Evolutionary conservation across 2,113 vertebrate genomes (phyloP).

Genomic region (Pithys albifrons): DNA sequence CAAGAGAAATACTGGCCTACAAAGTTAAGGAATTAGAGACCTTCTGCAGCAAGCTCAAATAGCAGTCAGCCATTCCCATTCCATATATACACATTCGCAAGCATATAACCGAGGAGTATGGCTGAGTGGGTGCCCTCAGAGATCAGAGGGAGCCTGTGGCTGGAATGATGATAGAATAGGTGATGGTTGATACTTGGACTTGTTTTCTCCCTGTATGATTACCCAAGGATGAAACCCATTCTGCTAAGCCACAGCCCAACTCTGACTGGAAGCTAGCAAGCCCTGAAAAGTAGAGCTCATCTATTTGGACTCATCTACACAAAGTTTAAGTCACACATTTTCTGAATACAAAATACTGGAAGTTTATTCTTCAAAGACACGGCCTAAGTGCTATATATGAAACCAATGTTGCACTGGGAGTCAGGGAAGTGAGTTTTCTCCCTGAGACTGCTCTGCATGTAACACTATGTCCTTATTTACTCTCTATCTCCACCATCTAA

Average conservation of each 20-base stretch:
- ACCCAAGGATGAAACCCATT: not conserved
- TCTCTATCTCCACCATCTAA: not conserved
- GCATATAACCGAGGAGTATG: not conserved
- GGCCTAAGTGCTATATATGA: not conserved
- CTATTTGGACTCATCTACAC: not conserved
- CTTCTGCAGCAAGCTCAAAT: not conserved
- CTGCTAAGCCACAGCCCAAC: not conserved
- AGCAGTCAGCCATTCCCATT: not conserved
- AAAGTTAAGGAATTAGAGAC: not conserved
- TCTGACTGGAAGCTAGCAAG: not conserved
- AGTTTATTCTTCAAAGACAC: not conserved
- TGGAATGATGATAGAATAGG: not conserved
- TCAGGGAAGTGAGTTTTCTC: not conserved
- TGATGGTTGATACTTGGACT: not conserved
- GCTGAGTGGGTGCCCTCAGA: rapidly evolving
- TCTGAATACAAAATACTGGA: not conserved
- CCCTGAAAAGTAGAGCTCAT: not conserved
- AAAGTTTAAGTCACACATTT: not conserved
- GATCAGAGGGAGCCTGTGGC: not conserved
- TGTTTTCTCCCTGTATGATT: not conserved
- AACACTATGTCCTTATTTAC: not conserved
- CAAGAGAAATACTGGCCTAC: not conserved
- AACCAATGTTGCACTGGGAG: not conserved
- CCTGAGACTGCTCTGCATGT: not conserved
- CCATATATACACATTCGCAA: not conserved